Evolutionary conservation across 2,888 invertebrate species (phyloP).

Genomic region (Eristalis tenax): DNA sequence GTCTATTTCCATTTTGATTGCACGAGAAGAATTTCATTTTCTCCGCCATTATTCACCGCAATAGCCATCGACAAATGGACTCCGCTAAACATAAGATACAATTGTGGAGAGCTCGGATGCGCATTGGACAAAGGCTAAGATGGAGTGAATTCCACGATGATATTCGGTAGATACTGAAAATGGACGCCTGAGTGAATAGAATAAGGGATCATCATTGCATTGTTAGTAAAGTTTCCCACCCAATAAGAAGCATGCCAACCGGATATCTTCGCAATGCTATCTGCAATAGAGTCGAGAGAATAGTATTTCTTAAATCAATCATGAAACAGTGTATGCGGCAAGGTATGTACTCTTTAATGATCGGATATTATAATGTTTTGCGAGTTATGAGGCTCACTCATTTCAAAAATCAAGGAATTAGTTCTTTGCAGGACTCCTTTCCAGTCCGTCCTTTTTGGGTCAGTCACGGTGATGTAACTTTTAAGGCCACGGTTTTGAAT

Average conservation of each 20-base stretch:
- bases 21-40: conserved; percentile 58
- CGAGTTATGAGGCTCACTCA: too few species aligned
- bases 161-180: conserved; percentile 20
- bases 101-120: conserved; percentile 1
- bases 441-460: too few species aligned
- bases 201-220: conserved; percentile 52
- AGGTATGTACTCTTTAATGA: background rate
- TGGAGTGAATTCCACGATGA: background rate
- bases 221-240: conserved; percentile 35
- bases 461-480: too few species aligned
- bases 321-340: conserved; percentile 29
- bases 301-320: conserved; percentile 41
- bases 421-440: too few species aligned
- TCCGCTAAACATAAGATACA: conserved; percentile 10
- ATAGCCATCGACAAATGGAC: conserved; percentile 42
- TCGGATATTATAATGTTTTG: too few species aligned
- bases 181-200: conserved; percentile 47
- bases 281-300: conserved; percentile 39
- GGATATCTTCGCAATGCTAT: conserved; percentile 56
- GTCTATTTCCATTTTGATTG: conserved; percentile 69
- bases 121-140: background rate
- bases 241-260: conserved; percentile 42
- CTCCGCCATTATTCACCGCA: conserved; percentile 61
- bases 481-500: too few species aligned
- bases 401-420: too few species aligned